Evolutionary conservation across 2,113 vertebrate genomes (phyloP), one percentile per base, ranked within the genome.

Genomic region (Syngnathus typhle): DNA sequence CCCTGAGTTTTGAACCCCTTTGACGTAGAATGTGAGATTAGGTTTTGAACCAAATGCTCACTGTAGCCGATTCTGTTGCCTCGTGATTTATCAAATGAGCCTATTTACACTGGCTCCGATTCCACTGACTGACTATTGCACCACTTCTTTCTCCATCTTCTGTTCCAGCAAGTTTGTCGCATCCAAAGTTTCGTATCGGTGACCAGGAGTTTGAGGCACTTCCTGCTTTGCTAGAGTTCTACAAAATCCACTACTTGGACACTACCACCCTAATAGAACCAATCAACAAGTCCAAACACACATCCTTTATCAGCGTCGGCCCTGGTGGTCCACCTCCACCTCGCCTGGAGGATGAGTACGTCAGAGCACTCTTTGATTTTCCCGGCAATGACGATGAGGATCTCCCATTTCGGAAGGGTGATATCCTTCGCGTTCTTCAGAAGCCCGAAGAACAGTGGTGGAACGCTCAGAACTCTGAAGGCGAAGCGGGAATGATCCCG

Each of bases 361-460:
- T 98, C 61, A 92, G 97, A 55, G 96, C 96, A 19, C 95, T 99
- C 71, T 99, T 98, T 78, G 97, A 99, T 91, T 99, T 98, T 91
- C 94, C 94, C 51, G 97, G 97, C 77, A 99, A 99, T 9, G 96
- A 99, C 18, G 96, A 98, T 9, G 97, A 99, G 93, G 97, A 99
- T 76, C 95, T 99, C 75, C 97, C 97, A 1, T 99, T 99, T 90
- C 93, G 94, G 88, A 99, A 97, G 91, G 95, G 96, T 56, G 97
- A 99, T 78, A 88, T 99, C 59, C 91, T 99, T 72, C 92, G 88
- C 75, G 95, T 99, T 79, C 86, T 96, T 52, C 96, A 99, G 89
- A 99, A 99, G 69, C 97, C 97, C 18, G 97, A 99, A 92, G 97
- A 99, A 90, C 96, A 99, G 82, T 99, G 97, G 97, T 99, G 97